These are phyloP conservation scores for Strigops habroptila DNA, from an alignment of 2,113 vertebrate genomes.

Conservation along the genomic window DNA sequence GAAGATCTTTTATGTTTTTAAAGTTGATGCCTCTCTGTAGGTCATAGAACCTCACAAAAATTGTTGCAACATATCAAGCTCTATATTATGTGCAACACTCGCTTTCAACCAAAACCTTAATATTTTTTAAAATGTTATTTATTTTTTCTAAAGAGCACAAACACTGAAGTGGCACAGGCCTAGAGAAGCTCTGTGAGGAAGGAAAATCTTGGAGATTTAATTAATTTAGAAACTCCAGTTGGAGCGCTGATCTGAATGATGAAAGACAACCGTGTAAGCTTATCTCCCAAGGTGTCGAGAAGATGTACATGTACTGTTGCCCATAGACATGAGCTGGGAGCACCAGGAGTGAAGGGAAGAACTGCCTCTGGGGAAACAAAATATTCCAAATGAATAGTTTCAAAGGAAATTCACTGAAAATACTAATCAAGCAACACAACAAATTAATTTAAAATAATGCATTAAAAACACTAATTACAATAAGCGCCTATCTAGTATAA, in stretches of 20 bases:
- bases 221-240: neutral
- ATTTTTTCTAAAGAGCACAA: neutral
- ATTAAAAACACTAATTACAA: neutral
- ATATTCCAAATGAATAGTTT: neutral
- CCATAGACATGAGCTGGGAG: neutral
- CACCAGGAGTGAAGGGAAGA: neutral
- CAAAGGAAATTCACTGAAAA: neutral
- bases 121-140: fast-evolving
- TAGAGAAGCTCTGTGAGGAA: neutral
- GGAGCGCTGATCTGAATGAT: neutral
- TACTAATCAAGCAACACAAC: neutral
- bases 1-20: neutral
- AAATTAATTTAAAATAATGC: neutral
- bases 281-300: neutral
- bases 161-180: neutral
- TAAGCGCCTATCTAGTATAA: neutral
- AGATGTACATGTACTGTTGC: fast-evolving
- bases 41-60: neutral
- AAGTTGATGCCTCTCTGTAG: neutral
- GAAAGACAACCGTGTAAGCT: neutral
- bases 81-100: neutral
- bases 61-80: neutral
- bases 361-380: neutral
- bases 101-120: neutral
- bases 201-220: neutral